Base-by-base conservation (phyloP, 2,888 invertebrate species). In the Drosophila colorata region DNA sequence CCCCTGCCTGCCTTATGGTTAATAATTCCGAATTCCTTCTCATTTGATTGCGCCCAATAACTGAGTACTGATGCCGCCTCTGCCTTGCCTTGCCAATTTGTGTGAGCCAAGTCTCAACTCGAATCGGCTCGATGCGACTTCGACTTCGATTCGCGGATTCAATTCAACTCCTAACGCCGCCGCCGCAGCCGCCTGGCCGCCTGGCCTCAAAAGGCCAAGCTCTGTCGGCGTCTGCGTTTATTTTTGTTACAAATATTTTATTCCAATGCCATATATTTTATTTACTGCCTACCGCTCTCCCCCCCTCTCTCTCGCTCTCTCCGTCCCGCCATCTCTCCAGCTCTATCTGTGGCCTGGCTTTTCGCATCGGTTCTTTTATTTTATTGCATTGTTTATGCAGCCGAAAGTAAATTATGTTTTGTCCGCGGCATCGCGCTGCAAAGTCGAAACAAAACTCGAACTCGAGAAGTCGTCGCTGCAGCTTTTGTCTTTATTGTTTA, bases 361-460 rank as follows among this genome's bases (percentile, higher is more conserved):
- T 63, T 74, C 65, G 71, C 66, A 69, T 77, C 87, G 81, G 64
- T 70, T 82, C 72, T 84, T 81, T 87, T 87, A 83, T 88, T 90
- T 80, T 87, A 85, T 89, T 90, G 89, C 90, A 90, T 90, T 90
- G 88, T 90, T 90, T 90, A 90, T 90, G 90, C 80, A 78, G 88
- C 73, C 78, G 68, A 85, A 90, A 90, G 85, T 90, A 88, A 90
- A 90, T 89, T 90, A 89, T 89, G 90, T 87, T 89, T 78, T 64
- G 63, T 78, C 74, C 78, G 78, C 74, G 58, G 73, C 73, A 37
- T 55, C 59, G 72, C 46, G 51, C 64, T 49, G 76, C 59, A 65
- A 77, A 77, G 52, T 78, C 66, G 78, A 31, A 73, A 64, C 74
- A 68, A 63, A 78, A 68, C 78, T 75, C 47, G 68, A 68, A 78